Evolutionary conservation across 2,888 invertebrate species (phyloP), one percentile per base, ranked within the genome.

Genomic region (Polyploca ridens): DNA sequence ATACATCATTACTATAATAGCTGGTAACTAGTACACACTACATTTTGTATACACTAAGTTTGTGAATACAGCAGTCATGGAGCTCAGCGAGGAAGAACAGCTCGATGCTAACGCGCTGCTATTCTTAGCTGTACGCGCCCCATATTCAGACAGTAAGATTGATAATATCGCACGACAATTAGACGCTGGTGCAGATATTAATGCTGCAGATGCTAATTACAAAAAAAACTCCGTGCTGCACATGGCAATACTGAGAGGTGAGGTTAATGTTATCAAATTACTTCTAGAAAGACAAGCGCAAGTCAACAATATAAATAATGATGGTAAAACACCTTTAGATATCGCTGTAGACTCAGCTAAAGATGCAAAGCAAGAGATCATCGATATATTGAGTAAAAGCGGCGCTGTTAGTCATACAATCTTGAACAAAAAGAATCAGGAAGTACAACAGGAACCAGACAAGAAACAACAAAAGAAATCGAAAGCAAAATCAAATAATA

Each of bases 221-320:
- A 64, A 64, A 57, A 44, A 64, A 27, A 66, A 66, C 27, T 63
- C 66, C 8, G 58, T 63, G 16, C 33, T 66, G 19, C 66, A 66
- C 6, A 59, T 66, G 13, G 58, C 66, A n/a, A 63, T 58, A 13
- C 44, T 57, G 14, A 63, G 58, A 13, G 49, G 49, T 6, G 63
- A 63, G 16, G 58, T 62, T 33, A 63, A 66, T 14, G 54, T 66
- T 13, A 33, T 63, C 49, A 57, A 57, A n/a, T 58, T 66, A 16
- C 63, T 66, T 16, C 62, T 66, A 49, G 62, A 62, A 27, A 58
- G 49, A 7, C 62, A 62, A 11, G 66, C 63, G 5, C 33, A 35
- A 11, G 27, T 46, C 35, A 35, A 58, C 38, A 62, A 46, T 13
- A 58, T 58, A 8, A 66, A 66, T 33, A 62, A 19, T 58, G 58